A percentile compares a stretch with the other conserved stretches of the same genome.
phyloP scores from a whole-genome alignment of 2,888 invertebrate species.

The Nebria brevicollis region DNA sequence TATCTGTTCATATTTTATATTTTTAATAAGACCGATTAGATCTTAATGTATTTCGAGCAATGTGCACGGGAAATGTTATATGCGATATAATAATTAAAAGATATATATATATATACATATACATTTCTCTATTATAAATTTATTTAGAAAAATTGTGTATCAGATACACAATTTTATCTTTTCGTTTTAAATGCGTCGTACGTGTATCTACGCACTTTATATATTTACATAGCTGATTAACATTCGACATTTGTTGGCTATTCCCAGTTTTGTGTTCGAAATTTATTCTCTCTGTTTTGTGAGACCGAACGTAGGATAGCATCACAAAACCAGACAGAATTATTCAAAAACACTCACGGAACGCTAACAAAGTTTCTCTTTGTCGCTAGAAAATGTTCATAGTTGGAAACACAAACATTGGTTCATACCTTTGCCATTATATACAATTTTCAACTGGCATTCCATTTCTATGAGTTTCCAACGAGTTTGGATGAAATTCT shows the following conservation, averaged over 20 bases:
- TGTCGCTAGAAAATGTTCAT: conserved; percentile 3
- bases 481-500: too few relatives aligned
- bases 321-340: conserved; percentile 2
- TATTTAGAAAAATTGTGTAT: too few relatives aligned
- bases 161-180: too few relatives aligned
- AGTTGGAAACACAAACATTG: not conserved
- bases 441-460: not conserved
- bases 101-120: too few relatives aligned
- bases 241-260: conserved; percentile 14
- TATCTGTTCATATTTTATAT: conserved; percentile 58
- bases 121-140: too few relatives aligned
- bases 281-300: not conserved
- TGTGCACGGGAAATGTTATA: not conserved
- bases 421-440: not conserved
- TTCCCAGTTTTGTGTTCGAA: conserved; percentile 6
- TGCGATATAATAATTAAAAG: too few relatives aligned
- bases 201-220: not conserved
- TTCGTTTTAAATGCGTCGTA: too few relatives aligned
- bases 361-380: conserved; percentile 16
- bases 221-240: conserved; percentile 16
- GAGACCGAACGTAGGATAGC: not conserved
- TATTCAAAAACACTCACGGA: conserved; percentile 6
- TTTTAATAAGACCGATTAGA: conserved; percentile 58
- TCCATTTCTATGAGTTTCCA: not conserved
- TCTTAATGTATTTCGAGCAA: conserved; percentile 53